phyloP scores from a whole-genome alignment of 2,888 invertebrate genomes.

The Polyommatus icarus region DNA sequence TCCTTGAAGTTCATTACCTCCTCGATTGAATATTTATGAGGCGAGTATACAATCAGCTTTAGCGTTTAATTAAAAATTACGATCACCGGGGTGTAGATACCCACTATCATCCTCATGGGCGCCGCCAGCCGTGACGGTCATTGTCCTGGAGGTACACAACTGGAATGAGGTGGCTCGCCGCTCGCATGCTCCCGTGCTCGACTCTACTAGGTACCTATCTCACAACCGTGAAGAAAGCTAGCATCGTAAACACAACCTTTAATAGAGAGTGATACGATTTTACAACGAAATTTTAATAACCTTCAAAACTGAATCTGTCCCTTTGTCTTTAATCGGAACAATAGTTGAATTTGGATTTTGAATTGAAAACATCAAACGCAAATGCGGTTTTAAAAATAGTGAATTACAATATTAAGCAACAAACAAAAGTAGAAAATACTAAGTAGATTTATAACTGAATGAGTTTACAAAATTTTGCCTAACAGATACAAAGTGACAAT shows the following conservation, averaged over 20 bases:
- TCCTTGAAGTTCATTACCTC: slow-evolving; percentile 26
- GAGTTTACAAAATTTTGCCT: background rate
- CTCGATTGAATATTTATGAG: slow-evolving; percentile 26
- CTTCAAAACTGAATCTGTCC: no score
- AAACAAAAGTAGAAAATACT: background rate
- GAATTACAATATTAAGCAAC: background rate
- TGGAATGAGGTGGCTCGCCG: slow-evolving; percentile 37
- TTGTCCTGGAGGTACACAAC: slow-evolving; percentile 49
- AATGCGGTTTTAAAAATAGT: background rate
- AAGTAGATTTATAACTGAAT: background rate
- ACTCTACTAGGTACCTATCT: background rate
- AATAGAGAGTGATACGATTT: background rate
- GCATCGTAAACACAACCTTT: background rate
- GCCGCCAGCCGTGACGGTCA: slow-evolving; percentile 53
- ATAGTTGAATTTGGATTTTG: background rate
- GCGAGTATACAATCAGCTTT: slow-evolving; percentile 17
- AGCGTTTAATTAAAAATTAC: slow-evolving; percentile 22
- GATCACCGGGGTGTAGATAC: slow-evolving; percentile 21
- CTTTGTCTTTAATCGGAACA: no score
- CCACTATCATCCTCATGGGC: slow-evolving; percentile 45
- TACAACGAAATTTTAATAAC: no score
- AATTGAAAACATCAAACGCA: background rate
- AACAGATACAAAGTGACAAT: background rate
- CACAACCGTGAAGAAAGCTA: background rate
- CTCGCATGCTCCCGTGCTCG: background rate